These are phyloP conservation scores for Crioceris asparagi DNA, from an alignment of 2,888 invertebrate genomes.

Conservation along the genomic window DNA sequence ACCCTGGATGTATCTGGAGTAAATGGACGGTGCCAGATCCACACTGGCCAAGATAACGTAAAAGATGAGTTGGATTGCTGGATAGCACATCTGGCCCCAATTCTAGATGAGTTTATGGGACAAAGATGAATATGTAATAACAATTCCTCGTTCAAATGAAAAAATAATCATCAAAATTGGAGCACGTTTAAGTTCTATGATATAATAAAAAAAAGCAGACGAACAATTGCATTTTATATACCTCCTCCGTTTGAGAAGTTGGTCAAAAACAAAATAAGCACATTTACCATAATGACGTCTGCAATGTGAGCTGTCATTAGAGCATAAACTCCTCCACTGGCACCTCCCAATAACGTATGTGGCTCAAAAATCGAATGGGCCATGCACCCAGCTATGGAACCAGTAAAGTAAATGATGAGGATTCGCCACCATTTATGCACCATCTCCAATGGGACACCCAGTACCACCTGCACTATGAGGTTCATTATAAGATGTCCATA, in stretches of 20 bases:
- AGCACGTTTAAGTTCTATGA: no score
- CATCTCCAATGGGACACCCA: constrained; percentile 92
- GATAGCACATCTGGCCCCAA: constrained; percentile 92
- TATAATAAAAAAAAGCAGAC: not conserved
- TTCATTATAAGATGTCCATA: constrained; percentile 84
- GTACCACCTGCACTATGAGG: constrained; percentile 78
- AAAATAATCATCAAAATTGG: no score
- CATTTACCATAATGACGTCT: constrained; percentile 78
- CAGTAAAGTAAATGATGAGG: constrained; percentile 70
- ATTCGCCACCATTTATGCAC: constrained; percentile 96
- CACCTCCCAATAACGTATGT: constrained; percentile 74
- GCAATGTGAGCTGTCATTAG: constrained; percentile 88
- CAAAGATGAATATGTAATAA: no score
- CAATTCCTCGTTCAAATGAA: constrained; percentile 14
- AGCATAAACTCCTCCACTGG: constrained; percentile 92
- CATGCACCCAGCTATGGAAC: constrained; percentile 75
- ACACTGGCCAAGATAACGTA: constrained; percentile 67
- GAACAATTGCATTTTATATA: no score
- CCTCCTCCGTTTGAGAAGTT: no score
- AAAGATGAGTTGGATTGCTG: constrained; percentile 68
- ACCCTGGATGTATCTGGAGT: constrained; percentile 67
- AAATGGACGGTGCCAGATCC: constrained; percentile 83
- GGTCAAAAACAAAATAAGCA: no score
- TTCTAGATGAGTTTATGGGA: no score
- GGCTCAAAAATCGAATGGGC: constrained; percentile 78